A percentile compares a stretch with the other conserved stretches of the same genome.
Conservation (phyloP, 2,888 invertebrate genomes). For the Callyntrura guangdongensis region DNA sequence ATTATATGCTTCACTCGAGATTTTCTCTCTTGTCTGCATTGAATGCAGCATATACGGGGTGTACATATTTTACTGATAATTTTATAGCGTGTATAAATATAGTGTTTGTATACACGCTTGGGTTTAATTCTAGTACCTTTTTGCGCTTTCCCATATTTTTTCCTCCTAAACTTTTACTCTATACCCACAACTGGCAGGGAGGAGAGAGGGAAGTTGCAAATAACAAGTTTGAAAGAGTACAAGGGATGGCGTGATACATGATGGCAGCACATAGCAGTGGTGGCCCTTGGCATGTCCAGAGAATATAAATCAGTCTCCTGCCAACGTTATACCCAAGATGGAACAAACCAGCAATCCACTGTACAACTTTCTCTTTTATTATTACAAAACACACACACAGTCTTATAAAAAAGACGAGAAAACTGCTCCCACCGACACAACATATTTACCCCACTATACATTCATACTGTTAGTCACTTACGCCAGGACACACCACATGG, state of each 20-base stretch:
- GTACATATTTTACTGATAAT: background rate
- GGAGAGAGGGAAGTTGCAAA: constrained; percentile 58
- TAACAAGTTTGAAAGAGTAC: constrained; percentile 54
- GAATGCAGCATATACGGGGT: background rate
- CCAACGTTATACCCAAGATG: constrained; percentile 56
- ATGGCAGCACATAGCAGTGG: constrained; percentile 51
- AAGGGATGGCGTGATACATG: constrained; percentile 70
- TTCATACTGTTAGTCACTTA: background rate
- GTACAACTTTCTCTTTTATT: constrained; percentile 67
- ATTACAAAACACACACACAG: constrained; percentile 28
- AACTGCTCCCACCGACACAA: background rate
- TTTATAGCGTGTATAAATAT: background rate
- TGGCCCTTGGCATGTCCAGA: constrained; percentile 79
- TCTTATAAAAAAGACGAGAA: background rate
- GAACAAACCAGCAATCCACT: constrained; percentile 71
- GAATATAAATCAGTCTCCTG: constrained; percentile 77
- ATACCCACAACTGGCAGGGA: constrained; percentile 41
- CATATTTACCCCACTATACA: background rate
- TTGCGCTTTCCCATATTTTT: background rate
- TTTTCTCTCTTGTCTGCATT: background rate
- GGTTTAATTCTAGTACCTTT: background rate
- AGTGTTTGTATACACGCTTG: background rate
- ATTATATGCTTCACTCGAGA: too few species aligned
- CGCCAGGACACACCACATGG: constrained; percentile 3
- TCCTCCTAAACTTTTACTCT: constrained; percentile 9